Percentiles rank a stretch among this genome's conserved stretches.
Evolutionary conservation across 2,888 invertebrate genomes (phyloP).

Genomic region (Trypoxylon attenuatum): DNA sequence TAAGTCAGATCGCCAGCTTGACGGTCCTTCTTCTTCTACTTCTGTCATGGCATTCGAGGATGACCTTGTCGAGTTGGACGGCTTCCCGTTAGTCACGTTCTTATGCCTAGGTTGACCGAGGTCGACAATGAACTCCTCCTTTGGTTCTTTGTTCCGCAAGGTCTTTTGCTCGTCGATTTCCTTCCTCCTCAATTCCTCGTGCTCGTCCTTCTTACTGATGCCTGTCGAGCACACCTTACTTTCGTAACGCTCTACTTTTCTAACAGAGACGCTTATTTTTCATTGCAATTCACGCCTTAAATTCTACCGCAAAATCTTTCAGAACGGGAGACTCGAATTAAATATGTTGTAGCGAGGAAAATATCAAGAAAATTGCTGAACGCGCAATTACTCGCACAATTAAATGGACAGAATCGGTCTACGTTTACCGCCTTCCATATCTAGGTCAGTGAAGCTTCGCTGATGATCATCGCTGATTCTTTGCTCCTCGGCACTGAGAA

Average conservation of each 20-base stretch:
- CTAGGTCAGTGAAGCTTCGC: conserved; percentile 3
- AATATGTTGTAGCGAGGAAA: too few relatives aligned
- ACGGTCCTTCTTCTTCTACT: conserved; percentile 3
- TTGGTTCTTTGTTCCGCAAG: conserved; percentile 41
- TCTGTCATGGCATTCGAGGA: neutral
- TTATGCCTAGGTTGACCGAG: neutral
- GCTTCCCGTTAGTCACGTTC: conserved; percentile 9
- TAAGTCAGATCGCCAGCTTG: conserved; percentile 8
- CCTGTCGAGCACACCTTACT: neutral
- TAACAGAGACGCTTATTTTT: too few relatives aligned
- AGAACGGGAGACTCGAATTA: too few relatives aligned
- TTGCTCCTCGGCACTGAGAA: conserved; percentile 13
- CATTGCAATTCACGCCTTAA: too few relatives aligned
- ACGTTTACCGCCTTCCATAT: conserved; percentile 21
- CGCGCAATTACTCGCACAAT: too few relatives aligned
- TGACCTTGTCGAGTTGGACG: neutral
- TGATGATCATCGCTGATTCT: conserved; percentile 3
- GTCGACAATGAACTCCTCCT: conserved; percentile 53
- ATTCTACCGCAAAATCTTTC: too few relatives aligned
- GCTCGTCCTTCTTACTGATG: neutral
- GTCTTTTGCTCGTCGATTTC: conserved; percentile 38
- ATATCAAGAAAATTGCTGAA: too few relatives aligned
- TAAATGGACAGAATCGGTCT: too few relatives aligned
- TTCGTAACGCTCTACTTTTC: neutral
- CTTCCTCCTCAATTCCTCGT: conserved; percentile 7